Evolutionary conservation across 1,140 invertebrate species (phyloP).

Genomic region (Drosophila mayri): DNA sequence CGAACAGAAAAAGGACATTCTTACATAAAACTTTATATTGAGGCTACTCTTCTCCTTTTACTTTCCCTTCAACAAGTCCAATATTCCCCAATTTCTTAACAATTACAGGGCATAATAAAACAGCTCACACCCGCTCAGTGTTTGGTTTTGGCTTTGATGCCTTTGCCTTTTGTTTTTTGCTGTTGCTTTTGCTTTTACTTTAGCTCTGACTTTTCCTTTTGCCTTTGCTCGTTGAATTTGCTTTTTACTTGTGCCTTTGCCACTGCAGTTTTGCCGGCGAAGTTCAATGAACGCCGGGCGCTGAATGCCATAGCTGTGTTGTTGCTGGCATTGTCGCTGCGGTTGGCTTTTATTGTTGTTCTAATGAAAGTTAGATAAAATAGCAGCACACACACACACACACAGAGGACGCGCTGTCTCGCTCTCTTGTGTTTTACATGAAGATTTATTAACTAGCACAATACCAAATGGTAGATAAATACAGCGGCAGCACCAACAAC

Average conservation of each 20-base stretch:
- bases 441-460: constrained; percentile 62
- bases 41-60: too few species aligned
- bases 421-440: constrained; percentile 49
- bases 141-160: constrained; percentile 31
- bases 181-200: constrained; percentile 9
- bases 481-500: constrained; percentile 23
- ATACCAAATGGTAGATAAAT: constrained; percentile 52
- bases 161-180: constrained; percentile 13
- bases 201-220: constrained; percentile 1
- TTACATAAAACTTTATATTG: background rate
- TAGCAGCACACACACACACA: constrained; percentile 34
- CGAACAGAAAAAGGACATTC: too few species aligned
- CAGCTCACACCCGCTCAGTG: constrained; percentile 51
- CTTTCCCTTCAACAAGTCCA: background rate
- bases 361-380: constrained; percentile 79
- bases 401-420: constrained; percentile 14
- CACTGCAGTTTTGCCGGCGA: constrained; percentile 71
- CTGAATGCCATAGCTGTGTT: constrained; percentile 54
- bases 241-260: constrained; percentile 35
- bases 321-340: constrained; percentile 50
- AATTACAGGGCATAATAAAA: constrained; percentile 18
- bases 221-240: constrained; percentile 21
- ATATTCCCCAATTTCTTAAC: background rate
- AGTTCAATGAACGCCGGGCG: constrained; percentile 71
- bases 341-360: constrained; percentile 58